phyloP scores from a whole-genome alignment of 2,888 invertebrate genomes.

The Napeogenes sylphis region DNA sequence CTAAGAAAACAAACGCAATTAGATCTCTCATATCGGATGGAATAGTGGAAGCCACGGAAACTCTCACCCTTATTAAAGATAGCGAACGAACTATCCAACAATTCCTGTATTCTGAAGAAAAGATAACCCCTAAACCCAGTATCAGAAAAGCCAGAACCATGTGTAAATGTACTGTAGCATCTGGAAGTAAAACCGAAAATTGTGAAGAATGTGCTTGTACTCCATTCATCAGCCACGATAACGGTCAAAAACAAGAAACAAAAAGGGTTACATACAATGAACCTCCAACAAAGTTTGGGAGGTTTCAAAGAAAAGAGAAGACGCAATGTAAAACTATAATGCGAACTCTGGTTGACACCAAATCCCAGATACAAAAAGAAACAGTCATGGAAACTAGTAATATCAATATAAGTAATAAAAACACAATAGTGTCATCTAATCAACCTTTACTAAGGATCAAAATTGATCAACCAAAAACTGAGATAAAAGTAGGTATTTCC shows the following conservation, averaged over 20 bases:
- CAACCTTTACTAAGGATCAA: conserved; percentile 43
- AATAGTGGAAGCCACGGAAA: conserved; percentile 16
- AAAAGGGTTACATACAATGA: conserved; percentile 5
- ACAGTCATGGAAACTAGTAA: neutral
- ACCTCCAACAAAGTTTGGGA: conserved; percentile 1
- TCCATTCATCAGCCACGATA: conserved; percentile 1
- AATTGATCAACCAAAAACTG: conserved; percentile 41
- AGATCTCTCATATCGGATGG: too few species aligned
- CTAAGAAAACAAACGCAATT: too few species aligned
- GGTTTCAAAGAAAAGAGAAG: conserved; percentile 7
- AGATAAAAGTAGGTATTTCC: conserved; percentile 36
- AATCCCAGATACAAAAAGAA: neutral
- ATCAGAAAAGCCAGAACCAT: conserved; percentile 8
- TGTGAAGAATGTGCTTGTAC: neutral
- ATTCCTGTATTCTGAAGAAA: conserved; percentile 23
- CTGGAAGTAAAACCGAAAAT: too few species aligned
- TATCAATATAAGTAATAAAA: neutral
- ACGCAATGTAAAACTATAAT: conserved; percentile 2
- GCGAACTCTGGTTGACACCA: neutral
- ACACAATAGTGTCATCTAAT: conserved; percentile 10
- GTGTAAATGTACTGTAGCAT: conserved; percentile 6
- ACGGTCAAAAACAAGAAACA: conserved; percentile 10
- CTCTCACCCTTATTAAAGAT: conserved; percentile 24
- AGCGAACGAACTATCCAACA: conserved; percentile 24
- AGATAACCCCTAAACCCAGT: neutral